Conservation (phyloP, 2,113 vertebrate genomes). For the Antigone vipio region DNA sequence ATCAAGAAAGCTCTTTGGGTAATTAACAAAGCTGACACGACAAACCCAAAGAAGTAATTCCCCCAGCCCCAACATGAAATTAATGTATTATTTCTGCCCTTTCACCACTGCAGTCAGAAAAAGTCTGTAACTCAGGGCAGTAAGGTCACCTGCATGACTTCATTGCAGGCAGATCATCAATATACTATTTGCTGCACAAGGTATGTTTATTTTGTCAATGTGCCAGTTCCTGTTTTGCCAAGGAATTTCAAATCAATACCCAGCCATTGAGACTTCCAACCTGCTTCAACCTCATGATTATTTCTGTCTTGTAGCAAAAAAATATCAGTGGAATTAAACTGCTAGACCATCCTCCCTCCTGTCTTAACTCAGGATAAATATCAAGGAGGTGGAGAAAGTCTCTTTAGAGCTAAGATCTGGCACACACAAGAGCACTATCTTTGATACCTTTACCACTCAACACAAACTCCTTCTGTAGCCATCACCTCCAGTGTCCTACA, state of each 20-base stretch:
- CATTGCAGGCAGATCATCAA: background rate
- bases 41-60: background rate
- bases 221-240: background rate
- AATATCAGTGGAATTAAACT: background rate
- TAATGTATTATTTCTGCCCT: background rate
- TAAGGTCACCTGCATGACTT: background rate
- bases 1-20: background rate
- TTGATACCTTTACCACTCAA: background rate
- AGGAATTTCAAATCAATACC: background rate
- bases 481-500: background rate
- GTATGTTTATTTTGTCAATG: background rate
- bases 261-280: background rate
- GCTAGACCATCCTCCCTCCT: background rate
- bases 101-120: background rate
- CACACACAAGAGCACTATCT: background rate
- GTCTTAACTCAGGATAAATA: background rate
- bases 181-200: background rate
- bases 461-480: background rate
- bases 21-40: slow-evolving; percentile 22
- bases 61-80: background rate
- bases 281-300: background rate
- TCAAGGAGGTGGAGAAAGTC: background rate
- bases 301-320: background rate
- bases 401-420: background rate
- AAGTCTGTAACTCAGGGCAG: background rate